Base-by-base conservation (phyloP, 2,888 invertebrate genomes). In the Girardia tigrina region DNA sequence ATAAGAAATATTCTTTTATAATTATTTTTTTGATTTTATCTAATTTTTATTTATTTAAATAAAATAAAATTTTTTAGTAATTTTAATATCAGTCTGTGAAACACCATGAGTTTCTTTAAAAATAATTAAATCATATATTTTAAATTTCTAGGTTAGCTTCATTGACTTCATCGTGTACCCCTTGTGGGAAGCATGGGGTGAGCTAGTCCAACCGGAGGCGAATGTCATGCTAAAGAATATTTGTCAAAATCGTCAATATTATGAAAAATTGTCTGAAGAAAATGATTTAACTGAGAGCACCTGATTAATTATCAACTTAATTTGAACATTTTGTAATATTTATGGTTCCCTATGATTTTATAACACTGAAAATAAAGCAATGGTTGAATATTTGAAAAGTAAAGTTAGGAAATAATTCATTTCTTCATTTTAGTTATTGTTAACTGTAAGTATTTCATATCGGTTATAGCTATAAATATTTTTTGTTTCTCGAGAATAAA, bases 131-230 rank as follows among this genome's bases (percentile, higher is more conserved):
- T 56, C 23, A 56, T 56, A 56, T 20, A 4, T 20, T 56, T 36
- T n/a, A n/a, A n/a, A n/a, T 36, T 36, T 36, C 8, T 16, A 56
- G 56, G 56, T 56, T 23, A 56, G 56, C n/a, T 56, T 56, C 23
- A 56, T 56, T 56, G 56, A 56, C 23, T 56, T 56, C n/a, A 56
- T 56, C n/a, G 56, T 56, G 4, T 56, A 56, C n/a, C 56, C 56
- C 4, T 16, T 56, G 56, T 56, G 56, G 56, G 56, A 56, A 56
- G 23, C 56, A 56, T 56, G 56, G 56, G 56, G 20, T 12, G 56
- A 56, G 23, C 23, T 56, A n/a, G 56, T 56, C 23, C 56, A 56
- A 56, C 56, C 56, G n/a, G 56, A 56, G 23, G 56, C 56, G 23
- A 56, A 56, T 16, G n/a, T 56, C 6, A 56, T 56, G 56, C 23